A percentile compares a stretch with the other conserved stretches of the same genome.
These are phyloP conservation scores for Ciconia stormi DNA, from an alignment of 2,113 vertebrate genomes.

Conservation along the genomic window DNA sequence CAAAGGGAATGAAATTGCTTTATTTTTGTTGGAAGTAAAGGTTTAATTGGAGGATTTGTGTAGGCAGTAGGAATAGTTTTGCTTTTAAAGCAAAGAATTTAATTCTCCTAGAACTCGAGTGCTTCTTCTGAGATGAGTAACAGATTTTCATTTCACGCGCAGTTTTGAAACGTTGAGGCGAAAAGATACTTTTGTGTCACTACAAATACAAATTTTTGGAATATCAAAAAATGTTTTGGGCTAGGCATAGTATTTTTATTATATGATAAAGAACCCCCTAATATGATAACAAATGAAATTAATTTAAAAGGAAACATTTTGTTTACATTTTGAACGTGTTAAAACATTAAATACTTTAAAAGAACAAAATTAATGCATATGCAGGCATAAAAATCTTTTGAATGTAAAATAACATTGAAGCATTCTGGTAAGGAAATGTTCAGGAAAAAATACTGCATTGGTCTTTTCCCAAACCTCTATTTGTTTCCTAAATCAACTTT, in stretches of 20 bases:
- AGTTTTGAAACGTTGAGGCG: background rate
- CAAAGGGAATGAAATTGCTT: constrained; percentile 23
- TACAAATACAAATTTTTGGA: background rate
- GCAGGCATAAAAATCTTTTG: background rate
- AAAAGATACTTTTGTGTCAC: background rate
- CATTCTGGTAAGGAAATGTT: background rate
- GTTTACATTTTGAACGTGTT: background rate
- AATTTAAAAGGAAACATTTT: background rate
- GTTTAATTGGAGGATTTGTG: constrained; percentile 45
- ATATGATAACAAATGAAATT: background rate
- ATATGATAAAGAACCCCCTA: background rate
- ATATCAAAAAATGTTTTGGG: background rate
- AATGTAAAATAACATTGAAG: background rate
- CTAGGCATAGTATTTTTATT: background rate
- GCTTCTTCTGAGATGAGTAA: background rate
- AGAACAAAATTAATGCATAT: background rate
- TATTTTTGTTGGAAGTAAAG: constrained; percentile 7
- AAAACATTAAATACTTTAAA: background rate
- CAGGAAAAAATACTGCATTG: background rate
- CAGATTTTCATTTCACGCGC: background rate
- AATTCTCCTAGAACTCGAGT: background rate
- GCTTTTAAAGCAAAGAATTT: constrained; percentile 23
- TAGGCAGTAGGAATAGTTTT: constrained; percentile 9
- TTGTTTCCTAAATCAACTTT: background rate
- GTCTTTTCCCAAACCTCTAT: background rate